phyloP scores from a whole-genome alignment of 1,140 invertebrate genomes.

The Gonioctena quinquepunctata region DNA sequence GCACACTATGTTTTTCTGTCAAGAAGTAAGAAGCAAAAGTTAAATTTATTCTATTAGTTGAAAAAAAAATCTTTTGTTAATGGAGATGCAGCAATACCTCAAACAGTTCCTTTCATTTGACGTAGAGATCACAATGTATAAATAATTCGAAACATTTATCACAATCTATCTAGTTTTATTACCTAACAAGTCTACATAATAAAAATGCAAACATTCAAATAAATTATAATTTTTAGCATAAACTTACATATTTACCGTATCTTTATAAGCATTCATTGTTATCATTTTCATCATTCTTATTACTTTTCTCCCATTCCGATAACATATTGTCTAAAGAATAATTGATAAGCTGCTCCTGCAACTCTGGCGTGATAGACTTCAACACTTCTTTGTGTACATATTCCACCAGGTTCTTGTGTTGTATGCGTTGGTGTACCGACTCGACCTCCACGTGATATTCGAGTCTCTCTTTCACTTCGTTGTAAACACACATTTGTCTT shows the following conservation, averaged over 20 bases:
- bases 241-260: slow-evolving; percentile 9
- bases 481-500: slow-evolving; percentile 73
- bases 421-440: slow-evolving; percentile 74
- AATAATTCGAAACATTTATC: no score
- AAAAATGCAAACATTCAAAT: no score
- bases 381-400: slow-evolving; percentile 86
- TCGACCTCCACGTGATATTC: slow-evolving; percentile 69
- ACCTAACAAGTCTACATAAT: no score
- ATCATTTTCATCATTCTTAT: neutral
- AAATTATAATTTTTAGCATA: neutral
- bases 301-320: slow-evolving; percentile 22
- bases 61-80: no score
- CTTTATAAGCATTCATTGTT: neutral
- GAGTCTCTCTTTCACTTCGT: slow-evolving; percentile 78
- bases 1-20: no score
- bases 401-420: slow-evolving; percentile 90
- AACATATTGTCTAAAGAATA: slow-evolving; percentile 79
- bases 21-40: no score
- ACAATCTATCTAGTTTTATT: no score
- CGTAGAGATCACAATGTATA: no score
- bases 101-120: no score
- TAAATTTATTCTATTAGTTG: no score
- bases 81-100: no score
- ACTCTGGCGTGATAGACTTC: slow-evolving; percentile 85
- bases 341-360: slow-evolving; percentile 83